Base-by-base conservation (phyloP, 2,888 invertebrate genomes). In the Leptura quadrifasciata region DNA sequence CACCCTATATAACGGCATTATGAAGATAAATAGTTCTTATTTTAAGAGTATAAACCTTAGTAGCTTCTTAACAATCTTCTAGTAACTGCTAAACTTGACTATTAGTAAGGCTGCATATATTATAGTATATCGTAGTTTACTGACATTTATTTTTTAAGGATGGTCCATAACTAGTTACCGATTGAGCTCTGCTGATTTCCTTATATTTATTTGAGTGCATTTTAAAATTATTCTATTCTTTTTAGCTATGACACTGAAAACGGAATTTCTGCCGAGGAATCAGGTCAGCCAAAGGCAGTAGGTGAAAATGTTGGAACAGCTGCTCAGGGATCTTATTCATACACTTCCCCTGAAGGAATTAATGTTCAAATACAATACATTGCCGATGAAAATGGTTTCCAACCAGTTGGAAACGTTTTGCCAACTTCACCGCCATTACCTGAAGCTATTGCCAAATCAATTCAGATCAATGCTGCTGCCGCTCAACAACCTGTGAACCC, bases 381-480 rank as follows among this genome's bases (percentile, higher is more conserved):
- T 17, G 94, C 94, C 24, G 95, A 95, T 87, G 95, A 95, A 89
- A 94, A 93, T 86, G 95, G 94, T 74, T 95, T 94, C 89, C 92
- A 93, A 85, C 93, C 95, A 5, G n/a, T n/a, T n/a, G 69, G 69
- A 15, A 21, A 27, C n/a, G 35, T 57, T 12, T 69, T 58, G n/a
- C 69, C 69, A 17, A 47, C 47, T n/a, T n/a, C 47, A 47, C 47
- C 47, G 0, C 47, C 47, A 47, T 0, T 47, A 2, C 47, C 47
- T 3, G 47, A 47, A 15, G 3, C 4, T 6, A 47, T 47, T 47
- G 47, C 47, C 47, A 47, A 5, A 5, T 47, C 47, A n/a, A 15
- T 47, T 5, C 15, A 47, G 5, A 2, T 47, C 17, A 47, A 47
- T 47, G n/a, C n/a, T n/a, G 47, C 47, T 2, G 47, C 47, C 2